Conservation (phyloP, 2,888 invertebrate genomes). For the Pterostichus madidus region DNA sequence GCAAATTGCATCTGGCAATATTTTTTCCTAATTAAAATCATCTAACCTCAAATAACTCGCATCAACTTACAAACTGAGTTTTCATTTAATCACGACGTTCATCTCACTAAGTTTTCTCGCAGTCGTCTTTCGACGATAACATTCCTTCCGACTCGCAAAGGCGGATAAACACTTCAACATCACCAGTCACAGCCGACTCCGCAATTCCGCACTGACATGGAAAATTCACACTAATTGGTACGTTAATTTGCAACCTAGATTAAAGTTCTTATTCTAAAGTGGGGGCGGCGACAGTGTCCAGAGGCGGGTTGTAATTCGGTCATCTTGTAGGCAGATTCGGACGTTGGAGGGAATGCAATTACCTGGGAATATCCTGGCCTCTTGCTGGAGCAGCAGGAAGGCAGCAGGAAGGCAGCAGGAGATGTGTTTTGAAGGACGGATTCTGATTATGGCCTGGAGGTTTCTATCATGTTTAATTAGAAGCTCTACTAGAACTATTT, state of each 20-base stretch:
- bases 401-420: neutral
- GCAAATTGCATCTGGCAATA: neutral
- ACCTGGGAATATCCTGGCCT: conserved; percentile 8
- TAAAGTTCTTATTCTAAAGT: conserved; percentile 48
- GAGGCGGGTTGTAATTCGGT: conserved; percentile 9
- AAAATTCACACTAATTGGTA: conserved; percentile 47
- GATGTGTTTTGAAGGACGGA: neutral
- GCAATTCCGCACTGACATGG: conserved; percentile 32
- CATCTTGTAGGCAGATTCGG: neutral
- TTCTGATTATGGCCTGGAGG: neutral
- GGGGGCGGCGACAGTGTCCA: neutral
- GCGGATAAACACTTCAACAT: conserved; percentile 39
- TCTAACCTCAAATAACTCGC: neutral
- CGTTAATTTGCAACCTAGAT: conserved; percentile 47
- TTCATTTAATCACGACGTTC: conserved; percentile 23
- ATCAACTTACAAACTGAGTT: conserved; percentile 4
- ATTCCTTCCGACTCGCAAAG: conserved; percentile 2
- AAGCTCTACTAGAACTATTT: neutral
- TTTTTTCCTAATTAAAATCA: conserved; percentile 19
- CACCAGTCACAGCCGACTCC: conserved; percentile 15
- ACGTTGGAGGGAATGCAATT: conserved; percentile 22
- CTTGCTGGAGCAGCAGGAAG: no score
- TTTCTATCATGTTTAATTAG: neutral
- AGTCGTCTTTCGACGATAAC: neutral
- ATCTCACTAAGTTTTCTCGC: conserved; percentile 38